Evolutionary conservation across 2,113 vertebrate species (phyloP).

Genomic region (Austrofundulus limnaeus): DNA sequence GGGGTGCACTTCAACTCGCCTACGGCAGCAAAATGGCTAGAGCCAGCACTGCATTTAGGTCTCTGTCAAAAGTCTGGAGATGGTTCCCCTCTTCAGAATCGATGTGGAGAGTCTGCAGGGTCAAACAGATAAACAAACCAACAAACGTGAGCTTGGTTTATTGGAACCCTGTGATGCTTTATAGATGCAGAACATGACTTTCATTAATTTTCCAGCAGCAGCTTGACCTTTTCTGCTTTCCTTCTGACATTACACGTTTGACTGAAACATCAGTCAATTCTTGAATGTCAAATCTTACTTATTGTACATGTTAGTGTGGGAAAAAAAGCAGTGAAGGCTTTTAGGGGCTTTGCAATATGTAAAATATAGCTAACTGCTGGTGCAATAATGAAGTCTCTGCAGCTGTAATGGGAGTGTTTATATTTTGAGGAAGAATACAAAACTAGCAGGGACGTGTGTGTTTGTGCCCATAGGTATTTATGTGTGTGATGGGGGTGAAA

Average conservation of each 20-base stretch:
- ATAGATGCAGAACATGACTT: conserved; percentile 27
- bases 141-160: neutral
- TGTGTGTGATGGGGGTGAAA: conserved; percentile 36
- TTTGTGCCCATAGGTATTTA: conserved; percentile 1
- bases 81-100: conserved; percentile 16
- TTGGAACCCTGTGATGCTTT: neutral
- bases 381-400: conserved; percentile 18
- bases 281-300: conserved; percentile 30
- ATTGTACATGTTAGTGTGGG: conserved; percentile 6
- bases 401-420: conserved; percentile 14
- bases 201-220: conserved; percentile 36
- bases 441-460: conserved; percentile 19
- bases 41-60: conserved; percentile 30
- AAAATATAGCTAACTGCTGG: conserved; percentile 13
- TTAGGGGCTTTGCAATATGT: conserved; percentile 11
- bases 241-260: conserved; percentile 19
- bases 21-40: no score
- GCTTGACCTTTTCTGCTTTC: conserved; percentile 44
- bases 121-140: conserved; percentile 14
- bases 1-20: no score
- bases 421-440: conserved; percentile 21
- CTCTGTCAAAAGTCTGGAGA: conserved; percentile 12
- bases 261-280: conserved; percentile 19
- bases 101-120: conserved; percentile 5
- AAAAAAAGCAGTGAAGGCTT: conserved; percentile 20